Evolutionary conservation across 2,113 vertebrate species (phyloP).

Genomic region (Silurus asotus): DNA sequence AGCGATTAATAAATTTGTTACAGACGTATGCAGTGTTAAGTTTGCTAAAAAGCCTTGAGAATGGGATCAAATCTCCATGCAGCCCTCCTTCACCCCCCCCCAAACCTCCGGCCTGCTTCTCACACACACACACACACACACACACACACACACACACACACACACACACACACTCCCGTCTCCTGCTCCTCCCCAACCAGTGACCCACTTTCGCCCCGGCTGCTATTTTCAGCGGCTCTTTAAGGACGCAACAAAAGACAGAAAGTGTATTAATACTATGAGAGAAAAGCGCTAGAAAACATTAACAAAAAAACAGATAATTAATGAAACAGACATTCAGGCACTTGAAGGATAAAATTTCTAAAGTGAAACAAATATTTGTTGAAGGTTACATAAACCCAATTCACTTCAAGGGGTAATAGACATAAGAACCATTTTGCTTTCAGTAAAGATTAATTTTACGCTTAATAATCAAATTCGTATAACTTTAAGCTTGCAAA

Average conservation of each 20-base stretch:
- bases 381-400: constrained; percentile 11
- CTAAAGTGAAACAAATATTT: constrained; percentile 6
- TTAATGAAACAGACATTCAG: constrained; percentile 47
- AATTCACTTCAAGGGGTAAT: background rate
- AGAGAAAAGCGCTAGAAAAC: background rate
- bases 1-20: constrained; percentile 14
- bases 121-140: background rate
- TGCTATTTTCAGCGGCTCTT: constrained; percentile 76
- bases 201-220: constrained; percentile 72
- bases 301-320: constrained; percentile 38
- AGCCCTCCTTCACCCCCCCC: background rate
- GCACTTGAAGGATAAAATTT: background rate
- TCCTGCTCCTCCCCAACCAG: constrained; percentile 50
- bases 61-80: background rate
- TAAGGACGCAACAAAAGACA: constrained; percentile 60
- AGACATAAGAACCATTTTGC: background rate
- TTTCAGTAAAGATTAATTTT: background rate
- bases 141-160: background rate
- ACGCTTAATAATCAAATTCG: constrained; percentile 12
- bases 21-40: background rate
- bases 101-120: constrained; percentile 2
- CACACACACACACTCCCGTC: background rate
- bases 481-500: background rate
- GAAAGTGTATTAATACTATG: constrained; percentile 39
- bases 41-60: background rate